Base-by-base conservation (phyloP, 2,888 invertebrate species). In the Cataglyphis livida region DNA sequence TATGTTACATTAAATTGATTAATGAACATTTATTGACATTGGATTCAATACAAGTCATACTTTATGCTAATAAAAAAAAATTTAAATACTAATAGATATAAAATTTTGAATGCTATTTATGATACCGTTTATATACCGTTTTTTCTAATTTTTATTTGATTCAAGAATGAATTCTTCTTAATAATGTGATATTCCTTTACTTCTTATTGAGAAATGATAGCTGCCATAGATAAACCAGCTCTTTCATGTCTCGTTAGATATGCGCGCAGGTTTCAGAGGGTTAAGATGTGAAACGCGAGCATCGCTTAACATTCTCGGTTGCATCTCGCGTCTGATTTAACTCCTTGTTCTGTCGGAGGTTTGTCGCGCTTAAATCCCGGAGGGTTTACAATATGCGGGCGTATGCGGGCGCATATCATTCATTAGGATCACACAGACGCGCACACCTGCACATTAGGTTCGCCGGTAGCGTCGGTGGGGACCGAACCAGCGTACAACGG, bases 381-480 rank as follows among this genome's bases (percentile, higher is more conserved):
- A 71, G 59, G 73, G 71, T 44, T 79, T 79, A 79, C 78, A 73
- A 79, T 79, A 73, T 73, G 82, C 84, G 83, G 81, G 87, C 84
- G 85, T 93, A 92, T 94, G 93, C 90, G 90, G 88, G 88, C 89
- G 94, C 93, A 94, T 94, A 93, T 93, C 92, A 93, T 94, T 94
- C 91, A 93, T 93, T 93, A 93, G 90, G 89, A 93, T 92, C 91
- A 89, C 89, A 89, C 90, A 87, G 44, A 44, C 57, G n/a, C 57
- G 15, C 54, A 41, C 32, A 68, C 59, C 57, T 59, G 71, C 44
- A 41, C 32, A 28, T 87, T 85, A 85, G 89, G 86, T 70, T 84
- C 82, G 88, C 44, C 82, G 82, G 85, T n/a, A 81, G 74, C 84
- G 83, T 81, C 75, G 54, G 75, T 71, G 66, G 87, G 86, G 87